Conservation (phyloP, 2,888 invertebrate species). For the Ormia ochracea region DNA sequence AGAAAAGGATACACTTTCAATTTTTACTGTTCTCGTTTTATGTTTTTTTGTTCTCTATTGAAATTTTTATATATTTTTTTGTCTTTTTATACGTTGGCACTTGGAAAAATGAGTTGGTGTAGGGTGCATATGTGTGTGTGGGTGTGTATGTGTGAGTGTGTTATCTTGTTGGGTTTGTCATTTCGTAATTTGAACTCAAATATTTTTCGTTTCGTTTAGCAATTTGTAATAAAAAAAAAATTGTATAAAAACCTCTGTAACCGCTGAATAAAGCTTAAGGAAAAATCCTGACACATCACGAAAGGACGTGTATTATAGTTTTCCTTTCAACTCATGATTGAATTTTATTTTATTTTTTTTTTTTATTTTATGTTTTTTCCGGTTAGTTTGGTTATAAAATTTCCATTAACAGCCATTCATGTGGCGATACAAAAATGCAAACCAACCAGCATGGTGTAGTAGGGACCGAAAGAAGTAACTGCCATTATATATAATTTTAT, state of each 20-base stretch:
- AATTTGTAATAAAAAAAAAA: slow-evolving; percentile 47
- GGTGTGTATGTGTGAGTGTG: not conserved
- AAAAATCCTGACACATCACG: slow-evolving; percentile 73
- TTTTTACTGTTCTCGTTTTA: slow-evolving; percentile 44
- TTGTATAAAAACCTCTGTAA: slow-evolving; percentile 18
- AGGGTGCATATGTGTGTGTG: not conserved
- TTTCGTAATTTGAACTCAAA: slow-evolving; percentile 34
- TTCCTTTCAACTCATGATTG: slow-evolving; percentile 16
- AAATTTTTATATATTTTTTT: slow-evolving; percentile 48
- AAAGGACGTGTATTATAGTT: slow-evolving; percentile 58
- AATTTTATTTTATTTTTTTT: not conserved
- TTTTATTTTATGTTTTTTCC: not conserved
- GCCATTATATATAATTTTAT: too few relatives aligned
- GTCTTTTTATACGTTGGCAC: not conserved
- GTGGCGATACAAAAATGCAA: not conserved
- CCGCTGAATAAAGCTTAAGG: slow-evolving; percentile 55
- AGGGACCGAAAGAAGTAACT: not conserved
- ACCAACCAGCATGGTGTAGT: not conserved
- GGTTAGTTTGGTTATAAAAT: slow-evolving; percentile 12
- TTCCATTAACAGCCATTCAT: slow-evolving; percentile 7
- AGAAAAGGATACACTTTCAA: slow-evolving; percentile 59
- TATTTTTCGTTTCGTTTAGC: slow-evolving; percentile 1
- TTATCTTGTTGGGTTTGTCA: slow-evolving; percentile 27
- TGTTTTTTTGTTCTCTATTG: slow-evolving; percentile 7
- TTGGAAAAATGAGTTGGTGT: not conserved